phyloP scores from a whole-genome alignment of 92 coral and sea anemone genomes.

The Epizoanthus fatuus region DNA sequence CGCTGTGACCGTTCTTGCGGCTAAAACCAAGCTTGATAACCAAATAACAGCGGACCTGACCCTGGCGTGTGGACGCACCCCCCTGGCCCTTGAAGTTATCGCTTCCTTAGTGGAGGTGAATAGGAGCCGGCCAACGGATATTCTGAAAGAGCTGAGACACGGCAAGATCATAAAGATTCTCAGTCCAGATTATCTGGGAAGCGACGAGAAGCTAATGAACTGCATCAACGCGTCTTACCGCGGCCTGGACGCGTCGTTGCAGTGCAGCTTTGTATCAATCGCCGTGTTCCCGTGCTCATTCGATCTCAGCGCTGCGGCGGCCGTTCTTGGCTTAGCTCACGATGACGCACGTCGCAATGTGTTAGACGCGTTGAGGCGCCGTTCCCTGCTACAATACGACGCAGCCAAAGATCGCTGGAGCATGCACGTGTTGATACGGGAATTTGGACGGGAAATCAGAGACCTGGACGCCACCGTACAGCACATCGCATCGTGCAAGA shows the following conservation, averaged over 20 bases:
- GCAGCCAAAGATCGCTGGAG: slow-evolving; percentile 38
- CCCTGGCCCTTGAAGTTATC: slow-evolving; percentile 45
- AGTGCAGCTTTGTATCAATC: slow-evolving; percentile 27
- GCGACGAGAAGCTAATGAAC: slow-evolving; percentile 43
- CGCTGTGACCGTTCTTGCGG: slow-evolving; percentile 16
- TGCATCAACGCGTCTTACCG: slow-evolving; percentile 49
- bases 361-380: slow-evolving; percentile 26
- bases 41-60: slow-evolving; percentile 24
- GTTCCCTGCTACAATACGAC: slow-evolving; percentile 42
- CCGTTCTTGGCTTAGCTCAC: slow-evolving; percentile 39
- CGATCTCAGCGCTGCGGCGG: slow-evolving; percentile 38
- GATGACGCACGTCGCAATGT: slow-evolving; percentile 26
- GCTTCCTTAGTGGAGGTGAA: slow-evolving; percentile 35
- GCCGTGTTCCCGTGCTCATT: slow-evolving; percentile 55
- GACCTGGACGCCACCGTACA: slow-evolving; percentile 30
- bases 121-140: slow-evolving; percentile 4
- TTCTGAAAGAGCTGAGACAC: slow-evolving; percentile 37
- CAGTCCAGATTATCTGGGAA: slow-evolving; percentile 52
- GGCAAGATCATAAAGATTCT: slow-evolving; percentile 37
- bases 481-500: slow-evolving; percentile 31
- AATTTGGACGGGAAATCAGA: slow-evolving; percentile 39
- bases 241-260: slow-evolving; percentile 20
- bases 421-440: slow-evolving; percentile 38
- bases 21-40: slow-evolving; percentile 9
- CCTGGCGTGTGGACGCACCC: slow-evolving; percentile 33